Percentiles rank a stretch among this genome's conserved stretches.
Conservation (phyloP, 1,140 invertebrate species). For the Drosophila biarmipes region DNA sequence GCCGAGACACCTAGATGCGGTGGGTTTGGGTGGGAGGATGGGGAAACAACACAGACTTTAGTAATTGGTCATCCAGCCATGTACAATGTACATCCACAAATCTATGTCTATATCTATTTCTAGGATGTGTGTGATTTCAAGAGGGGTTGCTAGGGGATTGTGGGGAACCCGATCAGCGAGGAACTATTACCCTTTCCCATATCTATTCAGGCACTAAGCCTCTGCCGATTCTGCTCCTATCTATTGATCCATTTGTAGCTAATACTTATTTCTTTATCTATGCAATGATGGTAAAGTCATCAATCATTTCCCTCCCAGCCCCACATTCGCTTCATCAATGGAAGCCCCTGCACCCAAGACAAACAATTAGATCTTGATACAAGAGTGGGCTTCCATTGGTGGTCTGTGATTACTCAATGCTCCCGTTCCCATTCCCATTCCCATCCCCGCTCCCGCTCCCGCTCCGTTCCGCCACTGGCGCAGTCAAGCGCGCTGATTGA, state of each 20-base stretch:
- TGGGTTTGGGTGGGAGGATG: constrained; percentile 5
- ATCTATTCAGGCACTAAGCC: too few relatives aligned
- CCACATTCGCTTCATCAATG: background rate
- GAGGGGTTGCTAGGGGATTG: background rate
- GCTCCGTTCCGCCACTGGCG: too few relatives aligned
- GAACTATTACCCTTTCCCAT: background rate
- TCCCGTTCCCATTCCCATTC: too few relatives aligned
- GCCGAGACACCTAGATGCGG: constrained; percentile 93
- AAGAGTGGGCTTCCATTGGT: background rate
- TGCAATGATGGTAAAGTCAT: background rate
- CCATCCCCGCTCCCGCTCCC: too few relatives aligned
- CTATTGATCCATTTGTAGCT: too few relatives aligned
- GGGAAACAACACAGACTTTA: background rate
- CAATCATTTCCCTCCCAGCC: too few relatives aligned
- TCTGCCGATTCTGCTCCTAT: too few relatives aligned
- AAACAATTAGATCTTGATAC: background rate
- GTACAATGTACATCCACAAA: background rate
- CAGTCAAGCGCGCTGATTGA: constrained; percentile 31
- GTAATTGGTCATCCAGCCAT: background rate
- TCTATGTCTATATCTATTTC: too few relatives aligned
- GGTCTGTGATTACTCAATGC: constrained; percentile 1
- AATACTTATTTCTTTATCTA: too few relatives aligned
- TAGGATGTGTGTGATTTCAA: background rate
- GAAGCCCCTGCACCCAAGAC: background rate
- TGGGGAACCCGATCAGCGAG: background rate